These are phyloP conservation scores for Laterallus jamaicensis DNA, from an alignment of 2,113 vertebrate species.

Conservation along the genomic window DNA sequence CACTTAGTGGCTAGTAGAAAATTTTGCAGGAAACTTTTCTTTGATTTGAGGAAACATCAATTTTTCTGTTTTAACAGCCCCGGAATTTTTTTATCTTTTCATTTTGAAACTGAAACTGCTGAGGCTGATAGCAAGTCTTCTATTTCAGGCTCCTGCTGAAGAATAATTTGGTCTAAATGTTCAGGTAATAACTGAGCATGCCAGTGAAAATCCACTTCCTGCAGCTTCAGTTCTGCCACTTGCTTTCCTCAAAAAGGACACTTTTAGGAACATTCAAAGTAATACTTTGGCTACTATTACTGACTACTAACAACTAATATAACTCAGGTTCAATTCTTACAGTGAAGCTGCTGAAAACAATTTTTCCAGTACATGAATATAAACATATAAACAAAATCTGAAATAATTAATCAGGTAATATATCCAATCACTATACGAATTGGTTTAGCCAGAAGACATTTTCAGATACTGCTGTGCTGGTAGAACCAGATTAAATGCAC, in stretches of 20 bases:
- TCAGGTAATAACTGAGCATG: background rate
- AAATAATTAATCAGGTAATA: background rate
- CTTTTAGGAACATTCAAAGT: background rate
- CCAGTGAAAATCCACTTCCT: background rate
- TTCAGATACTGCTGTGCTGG: background rate
- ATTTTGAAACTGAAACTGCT: background rate
- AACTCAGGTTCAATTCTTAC: background rate
- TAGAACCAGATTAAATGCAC: background rate
- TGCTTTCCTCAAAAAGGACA: background rate
- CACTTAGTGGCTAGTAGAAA: background rate
- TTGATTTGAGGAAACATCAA: background rate
- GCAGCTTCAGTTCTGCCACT: background rate
- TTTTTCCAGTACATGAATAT: accelerated
- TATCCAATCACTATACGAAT: background rate
- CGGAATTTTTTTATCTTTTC: background rate
- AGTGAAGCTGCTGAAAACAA: background rate
- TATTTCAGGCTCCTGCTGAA: background rate
- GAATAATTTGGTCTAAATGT: background rate
- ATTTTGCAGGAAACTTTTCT: background rate
- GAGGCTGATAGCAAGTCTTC: background rate
- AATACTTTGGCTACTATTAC: background rate
- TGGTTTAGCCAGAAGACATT: background rate
- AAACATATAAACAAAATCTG: background rate
- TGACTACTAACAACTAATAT: background rate
- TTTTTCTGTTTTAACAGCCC: background rate